Percentiles rank a stretch among this genome's conserved stretches.
Evolutionary conservation across 2,797 vertebrate genomes (phyloP).

Genomic region (Passerculus sandwichensis): DNA sequence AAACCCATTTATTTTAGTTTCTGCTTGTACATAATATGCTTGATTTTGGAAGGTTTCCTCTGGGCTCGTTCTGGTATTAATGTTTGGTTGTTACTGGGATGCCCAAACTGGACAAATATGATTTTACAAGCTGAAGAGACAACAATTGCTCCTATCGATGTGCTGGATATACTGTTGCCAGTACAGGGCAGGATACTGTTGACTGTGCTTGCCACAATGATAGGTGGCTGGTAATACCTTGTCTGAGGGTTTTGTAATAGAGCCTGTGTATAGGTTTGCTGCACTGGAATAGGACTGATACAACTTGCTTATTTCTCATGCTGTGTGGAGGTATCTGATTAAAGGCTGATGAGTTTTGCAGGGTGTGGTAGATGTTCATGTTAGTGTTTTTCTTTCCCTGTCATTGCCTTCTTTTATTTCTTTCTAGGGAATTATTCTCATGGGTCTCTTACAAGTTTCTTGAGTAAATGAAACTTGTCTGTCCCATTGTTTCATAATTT

Average conservation of each 20-base stretch:
- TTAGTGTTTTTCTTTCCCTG: neutral
- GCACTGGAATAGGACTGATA: neutral
- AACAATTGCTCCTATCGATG: rapidly evolving
- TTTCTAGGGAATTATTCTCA: neutral
- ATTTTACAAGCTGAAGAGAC: neutral
- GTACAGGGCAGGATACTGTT: neutral
- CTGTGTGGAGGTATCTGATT: neutral
- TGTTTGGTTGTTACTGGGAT: neutral
- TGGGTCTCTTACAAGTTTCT: neutral
- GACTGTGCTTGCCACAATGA: neutral
- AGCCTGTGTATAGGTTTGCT: neutral
- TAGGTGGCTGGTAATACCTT: neutral
- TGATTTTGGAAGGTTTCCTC: neutral
- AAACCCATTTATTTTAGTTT: neutral
- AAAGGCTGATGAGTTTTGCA: neutral
- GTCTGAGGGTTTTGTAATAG: neutral
- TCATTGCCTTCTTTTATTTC: neutral
- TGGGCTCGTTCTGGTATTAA: neutral
- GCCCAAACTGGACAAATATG: neutral
- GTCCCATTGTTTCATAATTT: neutral
- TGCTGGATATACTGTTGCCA: neutral
- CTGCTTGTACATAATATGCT: neutral
- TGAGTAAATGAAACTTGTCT: neutral
- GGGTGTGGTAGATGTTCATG: neutral
- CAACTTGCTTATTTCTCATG: neutral